Conservation (phyloP, 2,888 invertebrate genomes). For the Phasia obesa region DNA sequence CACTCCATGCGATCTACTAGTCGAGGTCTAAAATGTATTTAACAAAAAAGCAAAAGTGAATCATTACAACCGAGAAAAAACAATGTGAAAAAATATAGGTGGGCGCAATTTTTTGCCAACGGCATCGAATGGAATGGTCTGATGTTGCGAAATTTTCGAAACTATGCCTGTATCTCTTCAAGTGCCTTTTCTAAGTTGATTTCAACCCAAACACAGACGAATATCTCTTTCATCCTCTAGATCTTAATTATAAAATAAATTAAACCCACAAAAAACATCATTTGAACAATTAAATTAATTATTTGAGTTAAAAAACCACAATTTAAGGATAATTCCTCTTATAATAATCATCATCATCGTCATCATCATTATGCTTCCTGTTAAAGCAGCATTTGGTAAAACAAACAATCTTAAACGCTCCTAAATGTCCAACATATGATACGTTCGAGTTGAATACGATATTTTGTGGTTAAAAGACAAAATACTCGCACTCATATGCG, state of each 20-base stretch:
- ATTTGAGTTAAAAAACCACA: constrained; percentile 51
- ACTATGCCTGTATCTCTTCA: too few species aligned
- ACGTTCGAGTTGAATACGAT: not conserved
- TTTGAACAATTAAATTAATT: constrained; percentile 25
- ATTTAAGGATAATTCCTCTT: constrained; percentile 22
- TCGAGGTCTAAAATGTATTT: too few species aligned
- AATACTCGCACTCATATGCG: not conserved
- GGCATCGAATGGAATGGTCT: too few species aligned
- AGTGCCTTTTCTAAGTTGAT: too few species aligned
- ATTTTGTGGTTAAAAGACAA: constrained; percentile 59
- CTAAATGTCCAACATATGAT: constrained; percentile 67
- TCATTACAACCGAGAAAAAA: too few species aligned
- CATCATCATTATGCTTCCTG: constrained; percentile 32
- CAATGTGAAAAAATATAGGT: too few species aligned
- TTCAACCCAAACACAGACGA: too few species aligned
- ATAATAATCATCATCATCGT: constrained; percentile 21
- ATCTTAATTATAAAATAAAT: not conserved
- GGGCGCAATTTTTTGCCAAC: too few species aligned
- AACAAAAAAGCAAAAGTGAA: too few species aligned
- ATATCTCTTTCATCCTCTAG: not conserved
- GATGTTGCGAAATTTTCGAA: too few species aligned
- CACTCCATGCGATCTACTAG: too few species aligned
- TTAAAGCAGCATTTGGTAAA: constrained; percentile 59
- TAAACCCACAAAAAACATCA: constrained; percentile 13
- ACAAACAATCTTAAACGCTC: constrained; percentile 65